These are phyloP conservation scores for Pseudococcus longispinus DNA, from an alignment of 2,888 invertebrate species.

Conservation along the genomic window DNA sequence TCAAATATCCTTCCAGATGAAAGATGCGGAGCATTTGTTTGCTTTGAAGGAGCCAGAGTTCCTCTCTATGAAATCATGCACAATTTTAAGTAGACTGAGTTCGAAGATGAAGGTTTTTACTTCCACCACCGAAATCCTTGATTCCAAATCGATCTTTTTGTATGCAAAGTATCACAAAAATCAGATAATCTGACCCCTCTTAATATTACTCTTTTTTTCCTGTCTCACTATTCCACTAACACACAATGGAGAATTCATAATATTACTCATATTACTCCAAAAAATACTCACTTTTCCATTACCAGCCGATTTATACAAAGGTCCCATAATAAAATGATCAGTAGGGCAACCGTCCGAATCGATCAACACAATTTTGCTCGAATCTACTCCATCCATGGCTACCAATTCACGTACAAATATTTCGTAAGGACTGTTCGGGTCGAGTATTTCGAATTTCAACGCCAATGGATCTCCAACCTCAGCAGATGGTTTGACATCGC, in stretches of 20 bases:
- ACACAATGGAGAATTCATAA: background rate
- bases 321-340: constrained; percentile 93
- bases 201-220: no score
- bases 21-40: no score
- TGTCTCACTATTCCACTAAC: no score
- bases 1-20: no score
- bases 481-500: constrained; percentile 83
- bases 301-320: constrained; percentile 78
- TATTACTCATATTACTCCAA: background rate
- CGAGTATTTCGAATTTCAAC: constrained; percentile 89
- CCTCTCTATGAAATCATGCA: no score
- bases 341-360: constrained; percentile 92
- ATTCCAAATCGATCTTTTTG: no score
- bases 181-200: no score
- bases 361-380: constrained; percentile 89
- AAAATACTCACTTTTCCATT: constrained; percentile 74
- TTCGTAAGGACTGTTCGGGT: constrained; percentile 91
- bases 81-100: no score
- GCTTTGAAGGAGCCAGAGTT: no score
- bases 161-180: no score
- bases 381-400: constrained; percentile 92
- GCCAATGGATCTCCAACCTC: constrained; percentile 93
- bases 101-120: no score
- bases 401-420: constrained; percentile 93
- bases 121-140: no score